A percentile compares a stretch with the other conserved stretches of the same genome.
phyloP scores from a whole-genome alignment of 2,113 vertebrate species.

The Malurus elegans region DNA sequence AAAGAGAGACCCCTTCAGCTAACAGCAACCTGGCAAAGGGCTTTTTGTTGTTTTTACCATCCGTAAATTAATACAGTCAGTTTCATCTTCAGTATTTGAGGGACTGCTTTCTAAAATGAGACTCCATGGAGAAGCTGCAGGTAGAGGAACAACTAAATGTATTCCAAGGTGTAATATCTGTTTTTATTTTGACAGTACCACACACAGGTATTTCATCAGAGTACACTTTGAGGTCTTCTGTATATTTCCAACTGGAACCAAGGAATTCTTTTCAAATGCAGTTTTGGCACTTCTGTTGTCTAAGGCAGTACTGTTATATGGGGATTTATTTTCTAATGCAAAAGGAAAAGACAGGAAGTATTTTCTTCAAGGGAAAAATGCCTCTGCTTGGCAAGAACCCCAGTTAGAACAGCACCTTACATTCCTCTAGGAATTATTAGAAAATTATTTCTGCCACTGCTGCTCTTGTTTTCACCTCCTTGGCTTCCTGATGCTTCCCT shows the following conservation, averaged over 20 bases:
- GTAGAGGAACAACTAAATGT: fast-evolving
- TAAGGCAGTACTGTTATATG: background rate
- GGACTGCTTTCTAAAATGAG: background rate
- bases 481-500: background rate
- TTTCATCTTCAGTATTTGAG: background rate
- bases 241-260: background rate
- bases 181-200: background rate
- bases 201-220: background rate
- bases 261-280: background rate
- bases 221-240: background rate
- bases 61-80: background rate
- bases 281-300: background rate
- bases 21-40: background rate
- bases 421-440: background rate
- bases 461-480: background rate
- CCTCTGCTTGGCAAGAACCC: background rate
- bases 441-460: background rate
- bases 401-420: background rate
- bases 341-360: background rate
- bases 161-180: background rate
- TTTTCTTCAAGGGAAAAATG: background rate
- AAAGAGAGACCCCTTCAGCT: background rate
- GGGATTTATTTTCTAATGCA: background rate
- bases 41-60: background rate
- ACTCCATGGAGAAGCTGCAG: fast-evolving